These are phyloP conservation scores for Polypterus bichir DNA, from an alignment of 2,113 vertebrate genomes.

Conservation along the genomic window DNA sequence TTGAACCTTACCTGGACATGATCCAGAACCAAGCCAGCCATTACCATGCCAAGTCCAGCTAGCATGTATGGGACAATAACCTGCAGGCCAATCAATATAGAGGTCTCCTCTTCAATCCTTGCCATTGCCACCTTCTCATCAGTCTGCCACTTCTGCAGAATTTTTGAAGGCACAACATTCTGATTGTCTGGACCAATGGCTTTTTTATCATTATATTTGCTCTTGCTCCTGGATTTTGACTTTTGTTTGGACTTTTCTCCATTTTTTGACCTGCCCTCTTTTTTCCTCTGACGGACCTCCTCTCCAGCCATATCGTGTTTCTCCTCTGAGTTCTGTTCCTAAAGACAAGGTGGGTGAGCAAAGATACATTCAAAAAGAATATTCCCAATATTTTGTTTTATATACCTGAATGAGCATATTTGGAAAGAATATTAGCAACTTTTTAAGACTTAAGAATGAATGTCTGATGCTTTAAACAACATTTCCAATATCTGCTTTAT, in stretches of 20 bases:
- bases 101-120: constrained; percentile 53
- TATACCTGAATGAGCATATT: no score
- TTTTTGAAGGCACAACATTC: constrained; percentile 27
- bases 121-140: constrained; percentile 37
- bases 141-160: constrained; percentile 38
- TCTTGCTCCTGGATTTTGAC: constrained; percentile 43
- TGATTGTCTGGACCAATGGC: constrained; percentile 30
- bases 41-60: constrained; percentile 72
- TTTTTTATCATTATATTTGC: constrained; percentile 35
- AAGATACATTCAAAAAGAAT: no score
- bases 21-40: constrained; percentile 71
- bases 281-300: constrained; percentile 60
- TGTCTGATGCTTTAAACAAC: no score
- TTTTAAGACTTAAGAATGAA: no score
- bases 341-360: no score
- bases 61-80: constrained; percentile 61
- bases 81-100: constrained; percentile 52
- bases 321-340: no score
- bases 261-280: constrained; percentile 54
- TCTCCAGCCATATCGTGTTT: constrained; percentile 55
- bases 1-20: constrained; percentile 63
- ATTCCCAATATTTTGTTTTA: no score
- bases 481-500: no score
- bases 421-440: no score
- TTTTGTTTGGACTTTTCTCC: constrained; percentile 37